These are phyloP conservation scores for Agrotis exclamationis DNA, from an alignment of 2,888 invertebrate species.

Conservation along the genomic window DNA sequence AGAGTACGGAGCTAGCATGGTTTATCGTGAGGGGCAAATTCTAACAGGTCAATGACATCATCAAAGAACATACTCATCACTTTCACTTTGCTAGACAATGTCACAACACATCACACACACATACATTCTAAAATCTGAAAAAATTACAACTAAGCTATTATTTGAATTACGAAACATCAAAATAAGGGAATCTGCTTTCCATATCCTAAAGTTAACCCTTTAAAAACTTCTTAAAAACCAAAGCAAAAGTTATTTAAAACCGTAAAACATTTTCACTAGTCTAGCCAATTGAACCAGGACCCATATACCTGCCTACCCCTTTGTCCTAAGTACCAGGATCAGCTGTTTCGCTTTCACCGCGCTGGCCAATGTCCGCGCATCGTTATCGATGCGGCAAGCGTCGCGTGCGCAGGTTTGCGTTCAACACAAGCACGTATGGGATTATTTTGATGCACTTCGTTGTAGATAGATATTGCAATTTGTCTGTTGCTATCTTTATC, in stretches of 20 bases:
- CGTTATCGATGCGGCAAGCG: constrained; percentile 66
- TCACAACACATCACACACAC: constrained; percentile 21
- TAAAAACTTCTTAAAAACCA: neutral
- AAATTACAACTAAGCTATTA: neutral
- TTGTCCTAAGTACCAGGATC: constrained; percentile 52
- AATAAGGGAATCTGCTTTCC: too few relatives aligned
- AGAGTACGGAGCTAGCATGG: neutral
- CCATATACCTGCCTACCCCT: constrained; percentile 18
- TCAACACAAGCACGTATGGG: constrained; percentile 25
- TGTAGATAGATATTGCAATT: neutral
- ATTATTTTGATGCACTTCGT: constrained; percentile 49
- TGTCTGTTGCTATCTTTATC: neutral
- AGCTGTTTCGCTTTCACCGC: constrained; percentile 73
- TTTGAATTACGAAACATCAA: neutral
- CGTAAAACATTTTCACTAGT: neutral
- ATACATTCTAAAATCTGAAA: constrained; percentile 16
- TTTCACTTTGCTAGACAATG: constrained; percentile 42
- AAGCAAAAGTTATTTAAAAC: neutral
- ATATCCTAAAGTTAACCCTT: neutral
- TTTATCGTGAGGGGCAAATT: constrained; percentile 31
- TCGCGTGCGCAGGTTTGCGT: constrained; percentile 57
- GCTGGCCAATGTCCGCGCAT: constrained; percentile 71
- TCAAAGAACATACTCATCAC: constrained; percentile 27
- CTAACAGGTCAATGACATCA: constrained; percentile 37
- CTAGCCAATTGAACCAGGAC: neutral